Percentiles rank a stretch among this genome's conserved stretches.
These are phyloP conservation scores for Rhinogobio ventralis DNA, from an alignment of 2,797 vertebrate species.

Conservation along the genomic window DNA sequence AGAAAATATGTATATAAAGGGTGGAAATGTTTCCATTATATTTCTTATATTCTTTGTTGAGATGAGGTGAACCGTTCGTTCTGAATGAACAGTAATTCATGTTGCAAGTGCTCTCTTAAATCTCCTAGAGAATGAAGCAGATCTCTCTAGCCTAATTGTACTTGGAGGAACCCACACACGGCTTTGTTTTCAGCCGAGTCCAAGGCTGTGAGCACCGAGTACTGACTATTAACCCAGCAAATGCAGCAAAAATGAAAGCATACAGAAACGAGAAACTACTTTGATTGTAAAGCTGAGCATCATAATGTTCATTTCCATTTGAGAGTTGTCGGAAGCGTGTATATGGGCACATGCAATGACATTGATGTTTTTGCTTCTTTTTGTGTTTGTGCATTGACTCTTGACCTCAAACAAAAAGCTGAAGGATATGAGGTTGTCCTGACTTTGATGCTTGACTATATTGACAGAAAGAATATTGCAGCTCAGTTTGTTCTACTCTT, in stretches of 20 bases:
- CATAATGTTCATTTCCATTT: conserved; percentile 27
- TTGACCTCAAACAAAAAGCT: conserved; percentile 39
- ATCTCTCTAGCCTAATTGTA: conserved; percentile 31
- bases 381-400: conserved; percentile 22
- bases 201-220: conserved; percentile 47
- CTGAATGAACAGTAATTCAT: conserved; percentile 57
- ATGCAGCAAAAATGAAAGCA: conserved; percentile 15
- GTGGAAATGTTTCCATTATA: background rate
- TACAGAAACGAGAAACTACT: background rate
- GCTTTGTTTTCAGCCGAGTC: conserved; percentile 53
- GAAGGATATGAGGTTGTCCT: conserved; percentile 15
- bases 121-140: conserved; percentile 46
- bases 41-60: background rate
- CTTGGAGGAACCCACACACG: conserved; percentile 41
- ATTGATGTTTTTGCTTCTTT: background rate
- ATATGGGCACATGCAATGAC: conserved; percentile 32
- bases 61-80: background rate
- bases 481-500: conserved; percentile 51
- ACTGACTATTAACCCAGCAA: conserved; percentile 42
- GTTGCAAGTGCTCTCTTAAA: conserved; percentile 47
- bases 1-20: background rate
- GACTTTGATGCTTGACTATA: conserved; percentile 53
- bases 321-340: background rate
- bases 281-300: conserved; percentile 5
- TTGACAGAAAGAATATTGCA: conserved; percentile 58